These are phyloP conservation scores for Drosophila miranda DNA, from an alignment of 1,140 invertebrate genomes.

Conservation along the genomic window DNA sequence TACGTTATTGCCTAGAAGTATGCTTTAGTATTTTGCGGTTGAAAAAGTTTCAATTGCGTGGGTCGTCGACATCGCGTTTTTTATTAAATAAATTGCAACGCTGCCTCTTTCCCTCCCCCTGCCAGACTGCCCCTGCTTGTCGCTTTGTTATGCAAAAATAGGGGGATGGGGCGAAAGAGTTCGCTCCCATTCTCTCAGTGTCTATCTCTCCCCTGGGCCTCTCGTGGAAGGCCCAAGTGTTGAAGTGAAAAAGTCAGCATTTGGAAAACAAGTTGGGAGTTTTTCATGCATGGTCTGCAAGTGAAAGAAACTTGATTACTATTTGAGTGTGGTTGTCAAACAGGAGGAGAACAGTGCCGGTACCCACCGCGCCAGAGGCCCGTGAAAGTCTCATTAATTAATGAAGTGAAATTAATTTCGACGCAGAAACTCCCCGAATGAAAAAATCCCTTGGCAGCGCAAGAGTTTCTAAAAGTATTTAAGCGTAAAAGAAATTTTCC, in stretches of 20 bases:
- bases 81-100: slow-evolving; percentile 76
- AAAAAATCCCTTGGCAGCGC: no score
- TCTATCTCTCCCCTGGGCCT: slow-evolving; percentile 28
- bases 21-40: slow-evolving; percentile 77
- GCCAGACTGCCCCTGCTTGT: slow-evolving; percentile 11
- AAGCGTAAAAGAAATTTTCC: background rate
- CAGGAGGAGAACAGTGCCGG: background rate
- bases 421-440: background rate
- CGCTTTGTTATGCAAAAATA: slow-evolving; percentile 69
- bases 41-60: slow-evolving; percentile 78
- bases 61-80: slow-evolving; percentile 61
- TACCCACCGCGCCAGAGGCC: background rate
- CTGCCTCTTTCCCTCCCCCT: slow-evolving; percentile 20
- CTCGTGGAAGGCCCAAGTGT: slow-evolving; percentile 28
- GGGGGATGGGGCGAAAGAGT: slow-evolving; percentile 32
- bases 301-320: slow-evolving; percentile 38
- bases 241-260: slow-evolving; percentile 43
- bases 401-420: slow-evolving; percentile 31
- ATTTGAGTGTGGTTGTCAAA: slow-evolving; percentile 29
- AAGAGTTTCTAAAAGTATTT: no score
- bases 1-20: slow-evolving; percentile 77
- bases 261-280: slow-evolving; percentile 58
- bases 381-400: slow-evolving; percentile 42
- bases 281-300: slow-evolving; percentile 45
- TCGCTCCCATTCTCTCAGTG: slow-evolving; percentile 8